phyloP scores from a whole-genome alignment of 1,140 invertebrate species.

The Laupala kohalensis region DNA sequence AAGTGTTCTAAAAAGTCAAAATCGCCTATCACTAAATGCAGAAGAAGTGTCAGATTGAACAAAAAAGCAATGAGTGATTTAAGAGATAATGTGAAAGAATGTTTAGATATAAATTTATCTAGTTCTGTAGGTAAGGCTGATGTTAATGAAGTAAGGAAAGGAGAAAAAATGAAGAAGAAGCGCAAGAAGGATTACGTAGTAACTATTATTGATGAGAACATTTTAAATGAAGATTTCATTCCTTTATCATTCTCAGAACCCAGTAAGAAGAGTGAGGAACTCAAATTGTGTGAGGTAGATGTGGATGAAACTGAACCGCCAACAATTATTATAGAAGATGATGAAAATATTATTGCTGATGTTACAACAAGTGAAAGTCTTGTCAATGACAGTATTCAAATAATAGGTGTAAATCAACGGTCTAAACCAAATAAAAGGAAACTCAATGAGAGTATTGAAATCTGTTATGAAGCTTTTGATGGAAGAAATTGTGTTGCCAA shows the following conservation, averaged over 20 bases:
- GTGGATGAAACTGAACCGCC: background rate
- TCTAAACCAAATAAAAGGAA: background rate
- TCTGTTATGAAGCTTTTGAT: too few species aligned
- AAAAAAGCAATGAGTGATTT: too few species aligned
- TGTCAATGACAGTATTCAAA: background rate
- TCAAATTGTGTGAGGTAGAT: background rate
- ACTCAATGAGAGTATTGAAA: background rate
- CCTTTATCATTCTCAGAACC: background rate
- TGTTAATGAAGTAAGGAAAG: too few species aligned
- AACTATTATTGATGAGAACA: background rate
- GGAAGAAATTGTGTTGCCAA: background rate
- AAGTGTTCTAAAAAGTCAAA: too few species aligned
- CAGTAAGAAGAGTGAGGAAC: background rate
- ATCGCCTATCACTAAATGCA: too few species aligned
- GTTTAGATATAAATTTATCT: too few species aligned
- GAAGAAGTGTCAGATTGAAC: too few species aligned
- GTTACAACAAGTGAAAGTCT: background rate
- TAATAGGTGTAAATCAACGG: background rate
- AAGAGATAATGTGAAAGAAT: too few species aligned
- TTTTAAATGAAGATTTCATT: background rate
- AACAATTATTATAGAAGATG: background rate
- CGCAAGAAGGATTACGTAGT: too few species aligned
- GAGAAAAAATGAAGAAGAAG: too few species aligned
- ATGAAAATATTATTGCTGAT: background rate
- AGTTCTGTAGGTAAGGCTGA: too few species aligned